Percentiles rank a stretch among this genome's conserved stretches.
These are phyloP conservation scores for Labroides dimidiatus DNA, from an alignment of 2,797 vertebrate species.

Conservation along the genomic window DNA sequence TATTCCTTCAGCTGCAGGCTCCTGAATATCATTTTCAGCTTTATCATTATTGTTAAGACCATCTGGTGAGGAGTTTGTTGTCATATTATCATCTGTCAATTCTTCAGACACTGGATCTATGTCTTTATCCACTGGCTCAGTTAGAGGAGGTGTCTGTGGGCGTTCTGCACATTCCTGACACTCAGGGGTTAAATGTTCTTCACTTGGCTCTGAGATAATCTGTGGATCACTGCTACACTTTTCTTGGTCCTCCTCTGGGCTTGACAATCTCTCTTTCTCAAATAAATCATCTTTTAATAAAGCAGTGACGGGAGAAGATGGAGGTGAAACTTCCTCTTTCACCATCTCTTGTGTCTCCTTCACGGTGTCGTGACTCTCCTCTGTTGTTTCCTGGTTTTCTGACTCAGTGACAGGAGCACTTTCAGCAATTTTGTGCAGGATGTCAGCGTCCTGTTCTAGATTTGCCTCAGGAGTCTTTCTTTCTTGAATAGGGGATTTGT, in stretches of 20 bases:
- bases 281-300: slow-evolving; percentile 30
- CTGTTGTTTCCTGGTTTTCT: slow-evolving; percentile 17
- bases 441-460: slow-evolving; percentile 56
- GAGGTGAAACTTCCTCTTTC: slow-evolving; percentile 19
- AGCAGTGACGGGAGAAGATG: not conserved
- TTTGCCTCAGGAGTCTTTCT: slow-evolving; percentile 58
- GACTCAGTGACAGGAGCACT: slow-evolving; percentile 11
- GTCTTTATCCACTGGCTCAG: slow-evolving; percentile 10
- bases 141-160: slow-evolving; percentile 6
- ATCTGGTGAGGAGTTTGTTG: slow-evolving; percentile 6
- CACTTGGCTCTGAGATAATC: slow-evolving; percentile 38
- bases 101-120: slow-evolving; percentile 11
- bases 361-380: not conserved
- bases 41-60: slow-evolving; percentile 1
- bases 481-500: slow-evolving; percentile 16
- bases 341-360: slow-evolving; percentile 13
- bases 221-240: slow-evolving; percentile 43
- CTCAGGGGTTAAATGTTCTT: slow-evolving; percentile 33
- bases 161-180: slow-evolving; percentile 28
- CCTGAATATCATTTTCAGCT: slow-evolving; percentile 5
- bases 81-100: slow-evolving; percentile 4
- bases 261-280: slow-evolving; percentile 36
- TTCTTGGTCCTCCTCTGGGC: slow-evolving; percentile 25
- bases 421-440: slow-evolving; percentile 24
- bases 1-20: slow-evolving; percentile 3